Conservation (phyloP, 2,888 invertebrate genomes). For the Drosophila kuntzei region DNA sequence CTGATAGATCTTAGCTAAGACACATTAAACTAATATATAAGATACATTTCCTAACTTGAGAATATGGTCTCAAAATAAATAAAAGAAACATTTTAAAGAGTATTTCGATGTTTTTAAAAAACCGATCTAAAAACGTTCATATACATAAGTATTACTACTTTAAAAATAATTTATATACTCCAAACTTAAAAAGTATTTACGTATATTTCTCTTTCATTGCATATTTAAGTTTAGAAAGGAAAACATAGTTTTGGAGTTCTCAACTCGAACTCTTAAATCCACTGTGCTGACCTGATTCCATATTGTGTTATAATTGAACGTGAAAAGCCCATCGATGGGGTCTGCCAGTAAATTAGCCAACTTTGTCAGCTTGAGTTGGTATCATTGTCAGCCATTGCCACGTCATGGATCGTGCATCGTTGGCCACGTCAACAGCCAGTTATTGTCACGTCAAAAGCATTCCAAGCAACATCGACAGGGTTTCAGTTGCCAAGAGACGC, state of each 20-base stretch:
- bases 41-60: too few species aligned
- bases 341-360: conserved; percentile 8
- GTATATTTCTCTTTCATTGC: too few species aligned
- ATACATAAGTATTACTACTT: too few species aligned
- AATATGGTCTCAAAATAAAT: too few species aligned
- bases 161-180: too few species aligned
- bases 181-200: too few species aligned
- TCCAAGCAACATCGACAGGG: conserved; percentile 23
- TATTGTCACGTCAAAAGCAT: conserved; percentile 64
- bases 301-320: conserved; percentile 1
- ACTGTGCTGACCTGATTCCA: neutral
- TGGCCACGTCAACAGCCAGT: conserved; percentile 46
- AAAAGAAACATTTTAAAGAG: too few species aligned
- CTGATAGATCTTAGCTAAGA: too few species aligned
- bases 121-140: too few species aligned
- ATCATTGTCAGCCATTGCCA: conserved; percentile 28
- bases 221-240: neutral
- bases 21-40: too few species aligned
- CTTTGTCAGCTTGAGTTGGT: conserved; percentile 1
- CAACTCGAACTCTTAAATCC: neutral
- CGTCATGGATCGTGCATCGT: conserved; percentile 49
- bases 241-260: neutral
- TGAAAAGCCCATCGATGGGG: conserved; percentile 15
- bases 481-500: conserved; percentile 28
- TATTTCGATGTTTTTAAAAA: too few species aligned